phyloP scores from a whole-genome alignment of 2,797 vertebrate species.

The Coreius guichenoti region DNA sequence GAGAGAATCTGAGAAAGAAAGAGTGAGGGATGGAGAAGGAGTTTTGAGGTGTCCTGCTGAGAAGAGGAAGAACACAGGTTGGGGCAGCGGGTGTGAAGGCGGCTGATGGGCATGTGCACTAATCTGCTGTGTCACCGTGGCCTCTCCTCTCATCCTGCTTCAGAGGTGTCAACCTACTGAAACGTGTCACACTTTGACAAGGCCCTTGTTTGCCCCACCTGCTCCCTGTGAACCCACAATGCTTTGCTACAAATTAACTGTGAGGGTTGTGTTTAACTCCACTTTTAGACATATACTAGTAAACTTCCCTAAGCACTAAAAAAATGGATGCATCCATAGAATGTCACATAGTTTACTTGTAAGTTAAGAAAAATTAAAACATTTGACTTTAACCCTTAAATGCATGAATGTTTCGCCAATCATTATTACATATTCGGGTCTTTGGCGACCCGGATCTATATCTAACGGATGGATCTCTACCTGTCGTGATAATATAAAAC shows the following conservation, averaged over 20 bases:
- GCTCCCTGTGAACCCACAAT: neutral
- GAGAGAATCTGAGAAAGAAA: neutral
- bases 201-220: neutral
- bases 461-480: too few relatives aligned
- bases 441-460: too few relatives aligned
- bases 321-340: too few relatives aligned
- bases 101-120: constrained; percentile 79
- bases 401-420: too few relatives aligned
- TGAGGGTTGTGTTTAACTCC: neutral
- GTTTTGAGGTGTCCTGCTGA: constrained; percentile 57
- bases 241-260: neutral
- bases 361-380: neutral
- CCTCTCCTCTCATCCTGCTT: constrained; percentile 67
- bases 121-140: constrained; percentile 84
- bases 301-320: neutral
- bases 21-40: neutral
- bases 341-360: too few relatives aligned
- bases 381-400: neutral
- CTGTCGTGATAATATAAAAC: too few relatives aligned
- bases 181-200: constrained; percentile 69
- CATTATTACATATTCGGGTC: too few relatives aligned
- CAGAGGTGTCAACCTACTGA: constrained; percentile 70
- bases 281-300: neutral
- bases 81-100: constrained; percentile 75
- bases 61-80: constrained; percentile 79